These are phyloP conservation scores for Drosophila histrio DNA, from an alignment of 2,888 invertebrate species.

Conservation along the genomic window DNA sequence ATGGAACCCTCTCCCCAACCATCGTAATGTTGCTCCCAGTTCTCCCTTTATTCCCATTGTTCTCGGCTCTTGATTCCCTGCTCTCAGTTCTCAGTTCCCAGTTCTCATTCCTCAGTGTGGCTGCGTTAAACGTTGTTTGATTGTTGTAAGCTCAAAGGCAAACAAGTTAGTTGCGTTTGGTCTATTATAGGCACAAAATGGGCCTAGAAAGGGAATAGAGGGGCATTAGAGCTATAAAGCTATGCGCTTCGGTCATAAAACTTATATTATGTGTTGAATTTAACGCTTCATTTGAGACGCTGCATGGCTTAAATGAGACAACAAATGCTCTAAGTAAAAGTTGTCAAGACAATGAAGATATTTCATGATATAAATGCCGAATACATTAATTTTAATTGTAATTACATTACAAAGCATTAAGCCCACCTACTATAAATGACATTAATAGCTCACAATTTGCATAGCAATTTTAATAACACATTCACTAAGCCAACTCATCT, in stretches of 20 bases:
- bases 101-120: too few relatives aligned
- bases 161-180: conserved; percentile 51
- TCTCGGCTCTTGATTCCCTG: background rate
- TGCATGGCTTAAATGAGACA: conserved; percentile 39
- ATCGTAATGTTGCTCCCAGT: conserved; percentile 3
- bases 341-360: conserved; percentile 7
- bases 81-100: conserved; percentile 6
- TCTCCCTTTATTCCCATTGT: conserved; percentile 1
- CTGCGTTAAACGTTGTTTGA: conserved; percentile 63
- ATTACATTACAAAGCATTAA: background rate
- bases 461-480: background rate
- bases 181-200: conserved; percentile 32
- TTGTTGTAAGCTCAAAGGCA: conserved; percentile 66
- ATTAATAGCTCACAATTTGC: background rate
- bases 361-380: conserved; percentile 4
- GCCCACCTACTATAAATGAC: background rate
- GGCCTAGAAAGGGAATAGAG: background rate
- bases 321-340: conserved; percentile 20
- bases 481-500: background rate
- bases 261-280: conserved; percentile 72
- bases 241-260: conserved; percentile 55
- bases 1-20: background rate
- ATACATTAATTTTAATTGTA: background rate
- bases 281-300: conserved; percentile 61
- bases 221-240: conserved; percentile 49